These are phyloP conservation scores for Labroides dimidiatus DNA, from an alignment of 2,797 vertebrate species.

Conservation along the genomic window DNA sequence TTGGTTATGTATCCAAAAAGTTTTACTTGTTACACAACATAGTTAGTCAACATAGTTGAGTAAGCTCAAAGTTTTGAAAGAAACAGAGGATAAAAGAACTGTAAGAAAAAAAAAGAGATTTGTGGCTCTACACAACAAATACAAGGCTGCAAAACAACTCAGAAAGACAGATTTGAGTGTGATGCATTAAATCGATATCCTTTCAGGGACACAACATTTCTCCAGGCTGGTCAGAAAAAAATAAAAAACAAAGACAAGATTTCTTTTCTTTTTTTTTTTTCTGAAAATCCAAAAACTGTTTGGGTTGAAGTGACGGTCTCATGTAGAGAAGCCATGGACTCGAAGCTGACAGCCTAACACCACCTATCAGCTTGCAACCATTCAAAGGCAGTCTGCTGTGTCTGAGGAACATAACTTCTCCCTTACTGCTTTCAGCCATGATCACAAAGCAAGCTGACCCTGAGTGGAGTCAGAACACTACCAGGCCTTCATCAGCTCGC, in stretches of 20 bases:
- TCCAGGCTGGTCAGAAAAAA: conserved; percentile 22
- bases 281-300: conserved; percentile 4
- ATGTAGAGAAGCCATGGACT: conserved; percentile 12
- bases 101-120: neutral
- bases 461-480: conserved; percentile 35
- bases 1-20: neutral
- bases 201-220: conserved; percentile 22
- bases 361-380: conserved; percentile 19
- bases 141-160: conserved; percentile 17
- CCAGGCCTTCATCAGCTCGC: conserved; percentile 41
- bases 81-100: neutral
- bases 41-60: conserved; percentile 3
- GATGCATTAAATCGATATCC: conserved; percentile 33
- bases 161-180: conserved; percentile 22
- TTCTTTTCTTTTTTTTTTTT: conserved; percentile 9
- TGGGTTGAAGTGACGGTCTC: conserved; percentile 1
- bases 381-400: conserved; percentile 13
- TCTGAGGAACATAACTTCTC: conserved; percentile 19
- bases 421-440: conserved; percentile 17
- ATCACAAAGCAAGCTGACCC: conserved; percentile 44
- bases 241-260: conserved; percentile 8
- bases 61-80: conserved; percentile 4
- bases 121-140: conserved; percentile 5
- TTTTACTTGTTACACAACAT: neutral
- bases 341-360: conserved; percentile 23